Evolutionary conservation across 2,797 vertebrate genomes (phyloP), one percentile per base, ranked within the genome.

Genomic region (Microctenopoma steveboyesi): DNA sequence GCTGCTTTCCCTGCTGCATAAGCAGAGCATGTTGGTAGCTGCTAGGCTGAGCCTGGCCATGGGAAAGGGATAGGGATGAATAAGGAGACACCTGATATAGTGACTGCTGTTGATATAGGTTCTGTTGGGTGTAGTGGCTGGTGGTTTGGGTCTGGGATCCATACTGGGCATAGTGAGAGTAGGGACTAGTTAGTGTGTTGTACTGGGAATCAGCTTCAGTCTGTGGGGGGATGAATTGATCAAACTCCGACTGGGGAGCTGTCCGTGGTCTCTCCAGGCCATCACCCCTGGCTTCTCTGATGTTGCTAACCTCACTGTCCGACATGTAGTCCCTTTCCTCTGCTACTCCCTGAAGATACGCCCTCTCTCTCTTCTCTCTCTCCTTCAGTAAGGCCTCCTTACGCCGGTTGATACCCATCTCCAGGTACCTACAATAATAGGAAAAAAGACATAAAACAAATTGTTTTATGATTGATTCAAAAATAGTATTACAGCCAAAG

Each of bases 321-420:
- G 98, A 99, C 98, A 99, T 99, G 79, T 99, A 99, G 90, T 99
- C 98, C 33, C 98, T 95, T 81, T 99, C 98, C 83, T 99, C 98
- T 6, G 98, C 98, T 80, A 99, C 98, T 39, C 98, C 98, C 85
- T 99, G 98, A 50, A 99, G 95, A 91, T 99, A 99, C 30, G 97
- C 98, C 69, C 98, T 92, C 74, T 99, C 98, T 81, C 98, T 93
- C 84, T 99, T 99, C 89, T 99, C 98, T 82, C 98, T 94, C 85
- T 99, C 98, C 85, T 99, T 98, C 52, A 99, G 90, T 51, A 99
- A 90, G 28, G 94, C 98, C 78, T 99, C 98, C 89, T 99, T 99
- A 69, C 98, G 95, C 47, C 98, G 93, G 83, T 99, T 99, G 88
- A 99, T 99, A 82, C 98, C 98, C 98, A 99, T 98, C 92, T 99